phyloP scores from a whole-genome alignment of 1,140 invertebrate species.

The Eueides isabella region DNA sequence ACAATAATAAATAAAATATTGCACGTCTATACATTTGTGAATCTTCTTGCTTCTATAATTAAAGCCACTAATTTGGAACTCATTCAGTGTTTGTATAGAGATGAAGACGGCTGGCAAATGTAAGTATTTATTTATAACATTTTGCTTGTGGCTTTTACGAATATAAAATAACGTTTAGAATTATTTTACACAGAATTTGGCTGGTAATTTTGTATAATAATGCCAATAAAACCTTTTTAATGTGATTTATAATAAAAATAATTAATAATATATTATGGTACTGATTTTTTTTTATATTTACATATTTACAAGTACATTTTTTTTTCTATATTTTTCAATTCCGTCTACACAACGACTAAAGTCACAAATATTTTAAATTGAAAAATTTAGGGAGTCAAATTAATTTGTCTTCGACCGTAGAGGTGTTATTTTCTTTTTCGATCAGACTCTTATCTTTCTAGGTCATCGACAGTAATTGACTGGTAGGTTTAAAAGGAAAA shows the following conservation, averaged over 20 bases:
- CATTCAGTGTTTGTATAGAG: neutral
- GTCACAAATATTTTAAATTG: slow-evolving; percentile 68
- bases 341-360: slow-evolving; percentile 46
- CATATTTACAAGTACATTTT: slow-evolving; percentile 41
- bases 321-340: slow-evolving; percentile 24
- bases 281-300: slow-evolving; percentile 24
- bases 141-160: too few relatives aligned
- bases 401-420: slow-evolving; percentile 39
- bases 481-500: slow-evolving; percentile 62
- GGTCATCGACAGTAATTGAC: slow-evolving; percentile 63
- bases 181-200: too few relatives aligned
- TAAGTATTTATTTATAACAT: neutral
- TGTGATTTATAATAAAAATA: too few relatives aligned
- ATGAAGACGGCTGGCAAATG: slow-evolving; percentile 2
- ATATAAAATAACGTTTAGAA: too few relatives aligned
- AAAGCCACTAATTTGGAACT: slow-evolving; percentile 11
- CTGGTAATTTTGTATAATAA: too few relatives aligned
- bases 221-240: too few relatives aligned
- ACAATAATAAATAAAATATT: neutral
- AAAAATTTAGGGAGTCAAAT: slow-evolving; percentile 79
- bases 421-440: neutral
- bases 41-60: neutral
- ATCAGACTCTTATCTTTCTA: neutral
- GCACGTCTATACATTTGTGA: neutral
- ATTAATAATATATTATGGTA: too few relatives aligned